These are phyloP conservation scores for Danionella dracula DNA, from an alignment of 2,797 vertebrate species.

Conservation along the genomic window DNA sequence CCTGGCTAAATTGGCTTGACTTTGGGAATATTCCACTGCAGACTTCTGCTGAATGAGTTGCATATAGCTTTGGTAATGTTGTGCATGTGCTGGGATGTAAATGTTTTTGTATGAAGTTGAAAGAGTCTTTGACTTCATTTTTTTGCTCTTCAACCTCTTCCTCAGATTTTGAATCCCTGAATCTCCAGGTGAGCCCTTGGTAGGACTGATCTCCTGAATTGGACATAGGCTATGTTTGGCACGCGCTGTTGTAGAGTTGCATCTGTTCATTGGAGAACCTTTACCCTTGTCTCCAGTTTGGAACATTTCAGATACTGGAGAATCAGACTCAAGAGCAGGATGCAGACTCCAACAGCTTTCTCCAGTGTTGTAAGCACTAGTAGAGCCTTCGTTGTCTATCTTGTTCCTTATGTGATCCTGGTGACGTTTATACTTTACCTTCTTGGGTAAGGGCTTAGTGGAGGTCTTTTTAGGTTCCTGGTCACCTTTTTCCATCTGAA, in stretches of 20 bases:
- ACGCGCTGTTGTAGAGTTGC: neutral
- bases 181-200: slow-evolving; percentile 53
- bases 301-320: neutral
- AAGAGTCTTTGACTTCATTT: slow-evolving; percentile 32
- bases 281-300: slow-evolving; percentile 31
- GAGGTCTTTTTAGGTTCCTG: neutral
- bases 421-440: slow-evolving; percentile 74
- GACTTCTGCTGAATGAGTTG: slow-evolving; percentile 97
- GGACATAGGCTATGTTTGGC: slow-evolving; percentile 65
- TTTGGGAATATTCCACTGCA: slow-evolving; percentile 90
- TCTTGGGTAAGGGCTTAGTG: slow-evolving; percentile 53
- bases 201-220: slow-evolving; percentile 64
- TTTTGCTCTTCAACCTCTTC: slow-evolving; percentile 29
- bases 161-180: slow-evolving; percentile 56
- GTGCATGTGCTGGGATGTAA: slow-evolving; percentile 91
- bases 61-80: slow-evolving; percentile 98
- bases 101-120: slow-evolving; percentile 79
- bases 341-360: slow-evolving; percentile 78
- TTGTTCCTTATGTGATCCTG: slow-evolving; percentile 85
- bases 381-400: slow-evolving; percentile 89
- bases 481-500: slow-evolving; percentile 74
- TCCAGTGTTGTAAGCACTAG: slow-evolving; percentile 89
- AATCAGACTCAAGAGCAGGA: neutral
- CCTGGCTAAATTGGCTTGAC: slow-evolving; percentile 88
- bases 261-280: slow-evolving; percentile 32